Evolutionary conservation across 2,113 vertebrate genomes (phyloP).

Genomic region (Cathartes aura): DNA sequence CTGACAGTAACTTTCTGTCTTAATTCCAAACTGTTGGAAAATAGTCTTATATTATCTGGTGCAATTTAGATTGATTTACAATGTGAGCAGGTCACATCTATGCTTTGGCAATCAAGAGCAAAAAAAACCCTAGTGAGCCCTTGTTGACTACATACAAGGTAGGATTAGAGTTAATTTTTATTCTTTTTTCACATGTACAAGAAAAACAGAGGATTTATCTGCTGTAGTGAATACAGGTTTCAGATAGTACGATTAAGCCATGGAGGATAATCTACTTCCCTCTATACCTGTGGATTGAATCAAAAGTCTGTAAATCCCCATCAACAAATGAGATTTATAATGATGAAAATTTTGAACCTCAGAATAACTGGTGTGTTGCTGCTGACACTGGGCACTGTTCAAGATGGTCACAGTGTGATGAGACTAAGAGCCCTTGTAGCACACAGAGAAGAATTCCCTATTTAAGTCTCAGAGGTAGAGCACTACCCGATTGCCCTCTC

Average conservation of each 20-base stretch:
- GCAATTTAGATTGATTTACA: constrained; percentile 5
- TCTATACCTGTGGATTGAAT: background rate
- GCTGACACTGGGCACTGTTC: background rate
- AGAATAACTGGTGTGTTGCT: background rate
- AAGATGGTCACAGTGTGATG: background rate
- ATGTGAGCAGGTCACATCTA: background rate
- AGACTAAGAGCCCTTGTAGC: background rate
- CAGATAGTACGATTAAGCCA: background rate
- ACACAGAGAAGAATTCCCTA: background rate
- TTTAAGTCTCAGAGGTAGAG: background rate
- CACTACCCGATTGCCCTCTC: background rate
- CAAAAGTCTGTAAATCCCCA: background rate
- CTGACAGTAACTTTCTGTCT: constrained; percentile 13
- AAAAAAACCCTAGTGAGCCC: background rate
- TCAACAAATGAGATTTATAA: background rate
- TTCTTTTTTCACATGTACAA: background rate
- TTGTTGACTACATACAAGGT: background rate
- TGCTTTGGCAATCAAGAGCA: background rate
- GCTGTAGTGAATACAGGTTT: background rate
- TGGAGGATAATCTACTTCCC: background rate
- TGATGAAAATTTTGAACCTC: background rate
- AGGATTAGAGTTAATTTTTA: background rate
- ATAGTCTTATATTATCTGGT: background rate
- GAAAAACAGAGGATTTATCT: background rate
- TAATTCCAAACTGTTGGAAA: constrained; percentile 27